A percentile compares a stretch with the other conserved stretches of the same genome.
Conservation (phyloP, 92 coral and sea anemone genomes). For the Zoanthus sansibaricus region DNA sequence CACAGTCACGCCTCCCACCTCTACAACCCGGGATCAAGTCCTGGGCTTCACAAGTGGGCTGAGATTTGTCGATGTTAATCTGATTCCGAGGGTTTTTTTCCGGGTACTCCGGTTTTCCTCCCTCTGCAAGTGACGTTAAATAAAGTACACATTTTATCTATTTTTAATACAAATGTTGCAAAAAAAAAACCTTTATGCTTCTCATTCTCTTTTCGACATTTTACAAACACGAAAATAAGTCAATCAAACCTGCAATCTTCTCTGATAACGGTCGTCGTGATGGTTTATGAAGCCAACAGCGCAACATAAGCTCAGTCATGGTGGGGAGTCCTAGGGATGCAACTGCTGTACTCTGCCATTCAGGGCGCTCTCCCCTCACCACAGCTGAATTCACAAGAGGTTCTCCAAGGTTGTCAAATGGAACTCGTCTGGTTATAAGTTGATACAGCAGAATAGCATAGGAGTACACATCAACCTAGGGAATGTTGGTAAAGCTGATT, state of each 20-base stretch:
- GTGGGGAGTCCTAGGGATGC: slow-evolving; percentile 85
- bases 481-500: neutral
- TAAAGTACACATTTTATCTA: too few relatives aligned
- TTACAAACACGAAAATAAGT: too few relatives aligned
- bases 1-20: too few relatives aligned
- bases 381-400: slow-evolving; percentile 79
- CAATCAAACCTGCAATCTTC: slow-evolving; percentile 59
- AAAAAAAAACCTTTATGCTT: too few relatives aligned
- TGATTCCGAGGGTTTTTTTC: too few relatives aligned
- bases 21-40: too few relatives aligned
- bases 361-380: slow-evolving; percentile 79
- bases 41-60: too few relatives aligned
- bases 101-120: too few relatives aligned
- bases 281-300: slow-evolving; percentile 83
- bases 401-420: slow-evolving; percentile 68
- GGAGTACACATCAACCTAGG: slow-evolving; percentile 91
- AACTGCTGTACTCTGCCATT: slow-evolving; percentile 63
- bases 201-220: too few relatives aligned
- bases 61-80: too few relatives aligned
- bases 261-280: slow-evolving; percentile 75
- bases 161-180: too few relatives aligned
- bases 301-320: slow-evolving; percentile 90
- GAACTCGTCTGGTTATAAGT: slow-evolving; percentile 83
- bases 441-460: slow-evolving; percentile 86
- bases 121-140: too few relatives aligned